These are phyloP conservation scores for Python bivittatus DNA, from an alignment of 2,113 vertebrate species.

Conservation along the genomic window DNA sequence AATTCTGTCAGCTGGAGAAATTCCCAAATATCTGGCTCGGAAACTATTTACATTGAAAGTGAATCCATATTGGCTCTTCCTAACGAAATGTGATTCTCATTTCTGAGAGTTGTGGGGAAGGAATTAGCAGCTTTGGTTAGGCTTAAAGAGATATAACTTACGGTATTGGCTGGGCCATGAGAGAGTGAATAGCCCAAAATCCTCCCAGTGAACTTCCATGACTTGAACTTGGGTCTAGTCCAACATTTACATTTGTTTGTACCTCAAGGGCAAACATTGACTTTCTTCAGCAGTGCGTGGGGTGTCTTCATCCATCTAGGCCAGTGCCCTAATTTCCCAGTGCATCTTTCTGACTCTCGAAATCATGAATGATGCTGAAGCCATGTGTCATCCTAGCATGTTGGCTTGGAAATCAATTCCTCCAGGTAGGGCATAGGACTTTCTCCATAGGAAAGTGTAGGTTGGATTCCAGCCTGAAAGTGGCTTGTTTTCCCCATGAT, in stretches of 20 bases:
- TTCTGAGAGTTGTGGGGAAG: neutral
- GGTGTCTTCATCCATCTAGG: neutral
- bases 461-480: neutral
- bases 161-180: neutral
- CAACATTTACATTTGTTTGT: neutral
- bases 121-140: neutral
- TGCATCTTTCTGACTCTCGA: neutral
- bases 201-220: neutral
- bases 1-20: neutral
- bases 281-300: neutral
- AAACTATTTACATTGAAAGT: neutral
- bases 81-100: neutral
- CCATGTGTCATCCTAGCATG: too few relatives aligned
- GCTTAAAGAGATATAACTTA: neutral
- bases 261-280: neutral
- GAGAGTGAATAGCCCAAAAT: neutral
- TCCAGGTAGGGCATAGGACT: neutral
- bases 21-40: neutral
- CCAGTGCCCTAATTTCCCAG: neutral
- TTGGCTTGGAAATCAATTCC: neutral
- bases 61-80: neutral
- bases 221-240: too few relatives aligned
- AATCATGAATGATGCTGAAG: neutral
- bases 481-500: too few relatives aligned
- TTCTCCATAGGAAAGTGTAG: neutral